Evolutionary conservation across 2,888 invertebrate genomes (phyloP).

Genomic region (Sphaerophoria taeniata): DNA sequence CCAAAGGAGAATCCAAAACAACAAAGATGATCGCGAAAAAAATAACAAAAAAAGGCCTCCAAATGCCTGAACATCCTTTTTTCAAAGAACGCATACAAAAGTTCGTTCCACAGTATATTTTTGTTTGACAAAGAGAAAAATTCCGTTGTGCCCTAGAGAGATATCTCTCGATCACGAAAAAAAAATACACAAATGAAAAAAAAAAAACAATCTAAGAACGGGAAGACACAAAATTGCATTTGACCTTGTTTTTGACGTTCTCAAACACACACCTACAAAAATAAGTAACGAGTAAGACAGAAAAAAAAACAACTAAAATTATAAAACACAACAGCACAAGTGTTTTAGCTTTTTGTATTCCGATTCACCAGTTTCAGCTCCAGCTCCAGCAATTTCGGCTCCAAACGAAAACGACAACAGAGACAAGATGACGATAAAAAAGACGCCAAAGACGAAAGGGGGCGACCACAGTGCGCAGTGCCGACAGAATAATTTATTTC

Average conservation of each 20-base stretch:
- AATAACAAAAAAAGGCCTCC: constrained; percentile 20
- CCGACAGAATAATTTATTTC: constrained; percentile 73
- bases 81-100: background rate
- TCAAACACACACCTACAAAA: constrained; percentile 20
- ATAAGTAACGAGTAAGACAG: constrained; percentile 1
- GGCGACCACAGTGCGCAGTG: constrained; percentile 50
- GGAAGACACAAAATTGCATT: constrained; percentile 72
- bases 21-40: constrained; percentile 2
- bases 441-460: background rate
- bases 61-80: constrained; percentile 28
- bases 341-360: background rate
- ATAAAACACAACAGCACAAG: constrained; percentile 46
- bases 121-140: background rate
- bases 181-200: background rate
- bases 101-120: background rate
- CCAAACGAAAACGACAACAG: background rate
- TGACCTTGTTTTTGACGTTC: constrained; percentile 71
- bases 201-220: constrained; percentile 44
- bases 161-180: constrained; percentile 28
- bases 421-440: constrained; percentile 31
- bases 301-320: constrained; percentile 31
- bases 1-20: constrained; percentile 19
- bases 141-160: constrained; percentile 39
- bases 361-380: constrained; percentile 5
- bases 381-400: constrained; percentile 3